Base-by-base conservation (phyloP, 1,140 invertebrate species). In the Drosophila dunni region DNA sequence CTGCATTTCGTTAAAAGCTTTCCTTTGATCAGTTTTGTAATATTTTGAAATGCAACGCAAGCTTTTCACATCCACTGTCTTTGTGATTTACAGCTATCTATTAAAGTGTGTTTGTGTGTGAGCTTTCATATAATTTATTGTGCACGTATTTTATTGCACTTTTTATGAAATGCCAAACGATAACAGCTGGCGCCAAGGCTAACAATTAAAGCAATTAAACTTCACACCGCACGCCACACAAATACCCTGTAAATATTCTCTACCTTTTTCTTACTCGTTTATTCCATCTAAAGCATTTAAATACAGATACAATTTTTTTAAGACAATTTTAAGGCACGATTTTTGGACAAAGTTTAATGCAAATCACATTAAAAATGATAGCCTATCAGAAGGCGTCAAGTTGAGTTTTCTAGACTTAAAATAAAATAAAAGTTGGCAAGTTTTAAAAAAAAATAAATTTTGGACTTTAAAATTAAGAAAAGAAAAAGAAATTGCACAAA, bases 41-140 rank as follows among this genome's bases (percentile, higher is more conserved):
- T 38, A 48, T 48, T 20, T 48, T 66, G 64, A 66, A 57, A 66
- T 66, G 11, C 38, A 40, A 11, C 17, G 33, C 33, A 58, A 42
- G 58, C 44, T 53, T 65, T 50, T 45, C 2, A 36, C 29, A n/a
- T 9, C 38, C 66, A 48, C 42, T 57, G 44, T 15, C 6, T 7
- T 45, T 17, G 44, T 20, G 15, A 46, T 46, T 46, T 40, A n/a
- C 10, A 6, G 9, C 9, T 46, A 66, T 46, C 20, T 33, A 24
- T 44, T 5, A 0, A 6, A 0, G 6, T 29, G 24, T 29, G 24
- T 6, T 4, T 29, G 24, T 29, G 24, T 45, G 1, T 50, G 57
- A 56, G 42, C 68, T 64, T 20, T 0, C 1, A 5, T 1, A 20
- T 54, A 15, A 46, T 36, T 36, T 29, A 29, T 11, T 3, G 46